These are phyloP conservation scores for Ochropacha duplaris DNA, from an alignment of 2,888 invertebrate species.

Conservation along the genomic window DNA sequence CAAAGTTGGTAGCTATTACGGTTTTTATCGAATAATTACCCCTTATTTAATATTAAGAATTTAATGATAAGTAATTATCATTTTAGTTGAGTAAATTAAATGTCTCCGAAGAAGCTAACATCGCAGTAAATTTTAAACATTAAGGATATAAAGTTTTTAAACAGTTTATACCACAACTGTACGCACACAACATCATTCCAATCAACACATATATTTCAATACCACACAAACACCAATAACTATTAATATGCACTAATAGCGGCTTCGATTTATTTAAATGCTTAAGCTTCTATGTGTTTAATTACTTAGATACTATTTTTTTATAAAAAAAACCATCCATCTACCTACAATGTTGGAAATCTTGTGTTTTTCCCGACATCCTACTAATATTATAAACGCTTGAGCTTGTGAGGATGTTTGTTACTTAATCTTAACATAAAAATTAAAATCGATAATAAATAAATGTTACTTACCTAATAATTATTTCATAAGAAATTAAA, in stretches of 20 bases:
- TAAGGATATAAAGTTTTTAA: neutral
- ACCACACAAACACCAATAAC: constrained; percentile 3
- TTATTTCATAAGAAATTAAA: too few relatives aligned
- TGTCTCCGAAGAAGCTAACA: neutral
- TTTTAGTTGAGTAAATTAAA: neutral
- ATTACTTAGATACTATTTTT: neutral
- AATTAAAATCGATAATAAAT: too few relatives aligned
- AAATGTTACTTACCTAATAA: too few relatives aligned
- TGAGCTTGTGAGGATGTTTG: too few relatives aligned
- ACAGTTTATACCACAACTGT: neutral
- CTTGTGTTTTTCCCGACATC: too few relatives aligned
- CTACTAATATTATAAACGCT: too few relatives aligned
- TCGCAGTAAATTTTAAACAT: neutral
- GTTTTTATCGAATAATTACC: neutral
- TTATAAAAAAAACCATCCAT: neutral
- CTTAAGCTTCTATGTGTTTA: neutral
- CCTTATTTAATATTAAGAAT: neutral
- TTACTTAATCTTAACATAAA: too few relatives aligned
- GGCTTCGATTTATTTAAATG: neutral
- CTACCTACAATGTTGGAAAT: too few relatives aligned
- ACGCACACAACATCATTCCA: neutral
- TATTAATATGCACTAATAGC: neutral
- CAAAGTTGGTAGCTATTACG: too few relatives aligned
- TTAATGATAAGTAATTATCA: neutral
- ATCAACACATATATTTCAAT: constrained; percentile 5